These are phyloP conservation scores for Hippocampus barbouri DNA, from an alignment of 2,113 vertebrate genomes.

Conservation along the genomic window DNA sequence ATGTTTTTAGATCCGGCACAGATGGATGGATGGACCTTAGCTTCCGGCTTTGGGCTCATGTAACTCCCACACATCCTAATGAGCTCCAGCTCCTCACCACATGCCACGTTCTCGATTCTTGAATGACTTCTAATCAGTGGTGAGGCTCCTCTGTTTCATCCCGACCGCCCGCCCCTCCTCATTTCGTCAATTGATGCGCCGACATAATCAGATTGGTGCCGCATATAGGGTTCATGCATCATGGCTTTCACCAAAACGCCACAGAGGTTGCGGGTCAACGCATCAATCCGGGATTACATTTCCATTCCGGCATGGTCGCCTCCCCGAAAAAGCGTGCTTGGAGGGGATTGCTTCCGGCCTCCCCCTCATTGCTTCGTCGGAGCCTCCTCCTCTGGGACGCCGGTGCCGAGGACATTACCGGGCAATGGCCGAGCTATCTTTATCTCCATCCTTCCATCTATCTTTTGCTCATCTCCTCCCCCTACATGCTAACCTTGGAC, in stretches of 20 bases:
- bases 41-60: not conserved
- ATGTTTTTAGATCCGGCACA: not conserved
- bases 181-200: not conserved
- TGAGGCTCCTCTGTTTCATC: not conserved
- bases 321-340: not conserved
- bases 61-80: not conserved
- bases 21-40: not conserved
- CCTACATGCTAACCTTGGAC: constrained; percentile 13
- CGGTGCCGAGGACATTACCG: constrained; percentile 12
- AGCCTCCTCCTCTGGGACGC: constrained; percentile 8
- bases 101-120: constrained; percentile 28
- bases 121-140: not conserved
- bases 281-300: constrained; percentile 14
- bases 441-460: constrained; percentile 28
- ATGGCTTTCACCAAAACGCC: constrained; percentile 5
- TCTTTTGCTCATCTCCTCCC: constrained; percentile 37
- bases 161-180: not conserved
- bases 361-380: constrained; percentile 13
- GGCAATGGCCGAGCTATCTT: not conserved
- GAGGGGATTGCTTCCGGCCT: not conserved
- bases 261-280: not conserved
- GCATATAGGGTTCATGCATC: not conserved
- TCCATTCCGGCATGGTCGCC: constrained; percentile 12
- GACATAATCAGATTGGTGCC: not conserved
- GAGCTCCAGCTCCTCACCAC: constrained; percentile 13